These are phyloP conservation scores for Coturnix japonica DNA, from an alignment of 2,113 vertebrate genomes.

Conservation along the genomic window DNA sequence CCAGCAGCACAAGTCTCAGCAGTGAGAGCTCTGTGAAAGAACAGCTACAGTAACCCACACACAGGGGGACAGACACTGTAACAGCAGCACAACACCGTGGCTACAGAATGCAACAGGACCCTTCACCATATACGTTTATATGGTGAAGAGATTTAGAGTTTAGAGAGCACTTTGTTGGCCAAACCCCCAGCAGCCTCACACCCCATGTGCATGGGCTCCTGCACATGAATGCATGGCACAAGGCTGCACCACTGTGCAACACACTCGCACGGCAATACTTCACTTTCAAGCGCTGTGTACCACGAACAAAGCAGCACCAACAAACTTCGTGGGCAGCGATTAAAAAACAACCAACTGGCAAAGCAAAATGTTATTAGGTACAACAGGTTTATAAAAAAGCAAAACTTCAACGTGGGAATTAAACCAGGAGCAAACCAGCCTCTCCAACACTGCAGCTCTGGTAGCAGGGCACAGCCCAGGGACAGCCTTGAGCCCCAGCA, in stretches of 20 bases:
- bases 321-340: neutral
- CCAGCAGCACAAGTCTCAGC: neutral
- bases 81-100: neutral
- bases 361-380: neutral
- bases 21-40: neutral
- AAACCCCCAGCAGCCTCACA: neutral
- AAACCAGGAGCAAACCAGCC: neutral
- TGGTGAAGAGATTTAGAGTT: too few relatives aligned
- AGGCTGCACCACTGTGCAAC: rapidly evolving
- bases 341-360: neutral
- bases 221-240: neutral
- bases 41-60: neutral
- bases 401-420: neutral
- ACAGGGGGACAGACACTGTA: neutral
- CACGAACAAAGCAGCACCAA: neutral
- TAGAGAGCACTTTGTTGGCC: too few relatives aligned
- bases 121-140: neutral
- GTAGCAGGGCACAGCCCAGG: neutral
- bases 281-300: rapidly evolving
- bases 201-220: too few relatives aligned
- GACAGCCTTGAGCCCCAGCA: too few relatives aligned
- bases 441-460: neutral
- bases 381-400: neutral
- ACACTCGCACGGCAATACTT: rapidly evolving
- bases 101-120: neutral